Evolutionary conservation across 2,888 invertebrate genomes (phyloP).

Genomic region (Andrena camellia): DNA sequence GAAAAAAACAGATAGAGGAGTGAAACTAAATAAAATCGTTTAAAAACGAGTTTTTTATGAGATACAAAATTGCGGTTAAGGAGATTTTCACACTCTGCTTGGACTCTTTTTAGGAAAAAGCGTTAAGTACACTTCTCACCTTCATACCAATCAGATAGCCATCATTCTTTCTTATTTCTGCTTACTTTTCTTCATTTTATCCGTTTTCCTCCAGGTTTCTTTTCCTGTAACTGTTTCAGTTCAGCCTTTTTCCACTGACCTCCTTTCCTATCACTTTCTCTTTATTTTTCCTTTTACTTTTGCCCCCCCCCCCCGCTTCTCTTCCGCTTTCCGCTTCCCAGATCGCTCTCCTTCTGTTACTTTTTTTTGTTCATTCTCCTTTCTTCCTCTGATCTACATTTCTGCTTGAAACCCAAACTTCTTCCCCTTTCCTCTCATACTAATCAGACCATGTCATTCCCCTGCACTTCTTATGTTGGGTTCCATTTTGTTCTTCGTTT

Average conservation of each 20-base stretch:
- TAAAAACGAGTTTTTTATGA: no score
- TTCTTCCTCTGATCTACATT: conserved; percentile 26
- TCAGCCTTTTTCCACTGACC: conserved; percentile 1
- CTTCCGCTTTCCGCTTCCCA: neutral
- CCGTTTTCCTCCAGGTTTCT: neutral
- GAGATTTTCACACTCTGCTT: no score
- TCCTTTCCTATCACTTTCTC: neutral
- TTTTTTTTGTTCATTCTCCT: neutral
- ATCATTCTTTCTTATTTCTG: conserved; percentile 22
- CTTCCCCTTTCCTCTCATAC: neutral
- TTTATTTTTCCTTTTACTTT: conserved; percentile 4
- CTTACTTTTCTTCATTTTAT: conserved; percentile 10
- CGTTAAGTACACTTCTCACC: conserved; percentile 13
- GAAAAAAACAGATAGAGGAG: no score
- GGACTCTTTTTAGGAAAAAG: no score
- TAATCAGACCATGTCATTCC: conserved; percentile 16
- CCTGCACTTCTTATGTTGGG: neutral
- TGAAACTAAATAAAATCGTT: no score
- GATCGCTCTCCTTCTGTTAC: neutral
- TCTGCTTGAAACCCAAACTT: neutral
- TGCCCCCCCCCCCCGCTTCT: neutral
- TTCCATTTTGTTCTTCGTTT: neutral
- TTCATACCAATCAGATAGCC: conserved; percentile 19
- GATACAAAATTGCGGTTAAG: no score
- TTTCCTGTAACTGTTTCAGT: conserved; percentile 1